phyloP scores from a whole-genome alignment of 2,113 vertebrate genomes.

The Cyprinodon variegatus region DNA sequence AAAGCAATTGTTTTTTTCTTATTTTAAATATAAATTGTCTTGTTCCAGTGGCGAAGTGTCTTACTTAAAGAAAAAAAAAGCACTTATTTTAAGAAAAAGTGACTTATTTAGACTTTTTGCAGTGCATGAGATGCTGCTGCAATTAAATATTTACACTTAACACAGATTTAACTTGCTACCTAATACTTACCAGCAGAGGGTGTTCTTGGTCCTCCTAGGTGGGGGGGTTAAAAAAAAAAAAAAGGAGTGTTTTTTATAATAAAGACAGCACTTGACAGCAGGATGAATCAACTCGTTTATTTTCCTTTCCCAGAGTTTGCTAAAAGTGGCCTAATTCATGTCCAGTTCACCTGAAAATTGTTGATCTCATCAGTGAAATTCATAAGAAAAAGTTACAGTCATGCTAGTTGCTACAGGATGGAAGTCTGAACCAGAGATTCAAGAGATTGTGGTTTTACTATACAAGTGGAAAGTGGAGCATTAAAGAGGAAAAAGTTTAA shows the following conservation, averaged over 20 bases:
- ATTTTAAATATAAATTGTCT: too few relatives aligned
- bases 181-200: constrained; percentile 50
- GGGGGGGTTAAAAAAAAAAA: not conserved
- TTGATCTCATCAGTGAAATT: constrained; percentile 47
- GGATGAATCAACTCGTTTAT: constrained; percentile 69
- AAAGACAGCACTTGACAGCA: constrained; percentile 35
- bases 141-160: not conserved
- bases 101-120: too few relatives aligned
- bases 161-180: too few relatives aligned
- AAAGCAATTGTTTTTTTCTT: too few relatives aligned
- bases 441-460: constrained; percentile 54
- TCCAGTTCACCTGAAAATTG: constrained; percentile 56
- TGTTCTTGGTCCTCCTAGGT: constrained; percentile 7
- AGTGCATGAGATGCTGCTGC: too few relatives aligned
- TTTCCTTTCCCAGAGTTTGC: constrained; percentile 57
- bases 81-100: too few relatives aligned
- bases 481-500: constrained; percentile 19
- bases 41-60: too few relatives aligned
- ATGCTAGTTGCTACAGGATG: constrained; percentile 67
- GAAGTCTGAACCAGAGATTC: constrained; percentile 65
- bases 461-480: constrained; percentile 59
- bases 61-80: too few relatives aligned
- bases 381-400: constrained; percentile 64
- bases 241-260: not conserved
- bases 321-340: constrained; percentile 69